Percentiles rank a stretch among this genome's conserved stretches.
Conservation (phyloP, 1,140 invertebrate species). For the Drosophila dunni region DNA sequence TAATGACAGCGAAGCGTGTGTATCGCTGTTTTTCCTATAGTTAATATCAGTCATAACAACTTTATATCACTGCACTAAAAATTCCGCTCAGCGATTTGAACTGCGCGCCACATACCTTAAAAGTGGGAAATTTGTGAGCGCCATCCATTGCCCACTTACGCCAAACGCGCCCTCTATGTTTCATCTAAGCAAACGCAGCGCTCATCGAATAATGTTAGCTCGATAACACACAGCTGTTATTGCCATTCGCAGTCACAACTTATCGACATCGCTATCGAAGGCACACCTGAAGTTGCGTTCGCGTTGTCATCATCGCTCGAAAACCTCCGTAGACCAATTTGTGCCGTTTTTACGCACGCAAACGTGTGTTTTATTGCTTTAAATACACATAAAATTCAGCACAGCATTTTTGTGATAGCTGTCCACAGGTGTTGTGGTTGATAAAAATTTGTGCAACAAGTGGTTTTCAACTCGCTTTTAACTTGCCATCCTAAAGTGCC, state of each 20-base stretch:
- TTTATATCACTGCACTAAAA: slow-evolving; percentile 17
- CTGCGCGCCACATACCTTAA: neutral
- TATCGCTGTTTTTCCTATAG: slow-evolving; percentile 57
- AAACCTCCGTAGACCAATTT: slow-evolving; percentile 43
- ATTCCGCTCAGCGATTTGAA: neutral
- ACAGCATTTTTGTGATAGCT: slow-evolving; percentile 24
- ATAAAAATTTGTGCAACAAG: slow-evolving; percentile 63
- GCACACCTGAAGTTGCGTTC: slow-evolving; percentile 55
- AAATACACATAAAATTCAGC: slow-evolving; percentile 41
- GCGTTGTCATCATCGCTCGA: slow-evolving; percentile 62
- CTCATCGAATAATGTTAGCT: neutral
- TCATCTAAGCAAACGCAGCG: neutral
- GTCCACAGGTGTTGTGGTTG: slow-evolving; percentile 14
- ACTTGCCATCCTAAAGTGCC: slow-evolving; percentile 55
- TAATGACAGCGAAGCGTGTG: slow-evolving; percentile 55
- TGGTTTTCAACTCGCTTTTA: slow-evolving; percentile 58
- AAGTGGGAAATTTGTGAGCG: no score
- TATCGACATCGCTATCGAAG: slow-evolving; percentile 29
- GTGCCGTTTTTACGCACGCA: slow-evolving; percentile 49
- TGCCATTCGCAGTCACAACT: slow-evolving; percentile 27
- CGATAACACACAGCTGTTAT: slow-evolving; percentile 22
- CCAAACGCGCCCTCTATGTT: neutral
- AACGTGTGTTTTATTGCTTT: slow-evolving; percentile 45
- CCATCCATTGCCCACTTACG: no score
- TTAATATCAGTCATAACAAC: slow-evolving; percentile 38